Percentiles rank a stretch among this genome's conserved stretches.
These are phyloP conservation scores for Micromesistius poutassou DNA, from an alignment of 2,797 vertebrate species.

Conservation along the genomic window DNA sequence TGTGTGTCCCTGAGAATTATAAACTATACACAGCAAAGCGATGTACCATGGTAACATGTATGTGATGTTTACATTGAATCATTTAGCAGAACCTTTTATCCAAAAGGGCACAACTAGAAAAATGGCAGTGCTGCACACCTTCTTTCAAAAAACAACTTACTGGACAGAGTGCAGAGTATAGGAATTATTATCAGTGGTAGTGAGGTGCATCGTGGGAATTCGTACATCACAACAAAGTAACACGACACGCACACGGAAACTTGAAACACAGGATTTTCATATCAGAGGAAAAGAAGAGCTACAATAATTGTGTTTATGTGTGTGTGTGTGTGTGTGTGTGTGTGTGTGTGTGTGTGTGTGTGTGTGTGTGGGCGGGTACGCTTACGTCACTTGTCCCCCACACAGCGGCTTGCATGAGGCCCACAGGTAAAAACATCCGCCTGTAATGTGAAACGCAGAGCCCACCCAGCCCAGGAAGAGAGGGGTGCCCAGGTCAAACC, in stretches of 20 bases:
- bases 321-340: background rate
- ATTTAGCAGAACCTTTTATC: no score
- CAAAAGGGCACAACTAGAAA: no score
- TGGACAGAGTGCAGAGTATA: no score
- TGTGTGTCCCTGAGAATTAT: background rate
- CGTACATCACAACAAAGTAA: background rate
- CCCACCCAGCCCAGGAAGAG: constrained; percentile 96
- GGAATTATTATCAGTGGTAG: background rate
- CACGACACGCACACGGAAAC: background rate
- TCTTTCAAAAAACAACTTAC: no score
- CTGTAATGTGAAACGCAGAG: constrained; percentile 81
- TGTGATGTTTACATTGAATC: no score
- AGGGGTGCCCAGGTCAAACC: constrained; percentile 90
- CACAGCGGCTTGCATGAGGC: constrained; percentile 62
- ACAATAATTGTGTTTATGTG: background rate
- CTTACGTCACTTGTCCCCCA: constrained; percentile 55
- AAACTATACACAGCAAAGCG: background rate
- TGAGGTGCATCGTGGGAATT: no score
- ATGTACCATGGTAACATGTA: no score
- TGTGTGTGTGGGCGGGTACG: background rate
- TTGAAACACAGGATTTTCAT: background rate
- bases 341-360: background rate
- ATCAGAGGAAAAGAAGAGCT: background rate
- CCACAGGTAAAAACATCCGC: constrained; percentile 88
- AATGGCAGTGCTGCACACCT: no score